Base-by-base conservation (phyloP, 2,888 invertebrate species). In the Acanthosoma haemorrhoidale region DNA sequence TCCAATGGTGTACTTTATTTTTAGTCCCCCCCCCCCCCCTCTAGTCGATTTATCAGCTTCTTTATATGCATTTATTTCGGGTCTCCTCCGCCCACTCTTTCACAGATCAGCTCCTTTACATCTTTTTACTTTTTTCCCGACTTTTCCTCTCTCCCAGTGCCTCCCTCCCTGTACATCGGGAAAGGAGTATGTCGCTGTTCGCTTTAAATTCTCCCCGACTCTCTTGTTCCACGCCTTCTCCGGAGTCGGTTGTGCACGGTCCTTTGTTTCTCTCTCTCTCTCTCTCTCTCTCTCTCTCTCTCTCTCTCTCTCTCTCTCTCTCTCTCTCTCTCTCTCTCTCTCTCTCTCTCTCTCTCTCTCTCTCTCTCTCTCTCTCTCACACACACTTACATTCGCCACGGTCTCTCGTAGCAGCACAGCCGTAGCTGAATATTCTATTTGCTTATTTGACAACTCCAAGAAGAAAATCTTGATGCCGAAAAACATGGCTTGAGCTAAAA, bases 11-110 rank as follows among this genome's bases (percentile, higher is more conserved):
- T 51, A n/a, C n/a, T 51, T 51, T 51, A 51, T 51, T 16, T 32
- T 61, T 34, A 36, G 34, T n/a, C 4, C 21, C 34, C 61, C 18
- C 61, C 11, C 61, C 18, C 11, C 8, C 6, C 39, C 31, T 29
- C 25, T 41, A 18, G 16, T 57, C 25, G 16, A 64, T 64, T 64
- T 64, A 64, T 64, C 64, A 64, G 64, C 38, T 41, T 64, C 64
- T 64, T 64, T 64, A 41, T 64, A 64, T 64, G 39, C 64, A 64
- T 64, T 64, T 64, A 41, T 64, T 64, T 64, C 39, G 39, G 41
- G 39, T 38, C 38, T 38, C 34, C 18, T 25, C 38, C 61, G 13
- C 61, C 21, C 18, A n/a, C 61, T 61, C 60, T 60, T 31, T 34
- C 15, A 29, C 57, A n/a, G 15, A n/a, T 16, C 31, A 15, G 31